Percentiles rank a stretch among this genome's conserved stretches.
phyloP scores from a whole-genome alignment of 2,888 invertebrate genomes.

The Cepaea hortensis region DNA sequence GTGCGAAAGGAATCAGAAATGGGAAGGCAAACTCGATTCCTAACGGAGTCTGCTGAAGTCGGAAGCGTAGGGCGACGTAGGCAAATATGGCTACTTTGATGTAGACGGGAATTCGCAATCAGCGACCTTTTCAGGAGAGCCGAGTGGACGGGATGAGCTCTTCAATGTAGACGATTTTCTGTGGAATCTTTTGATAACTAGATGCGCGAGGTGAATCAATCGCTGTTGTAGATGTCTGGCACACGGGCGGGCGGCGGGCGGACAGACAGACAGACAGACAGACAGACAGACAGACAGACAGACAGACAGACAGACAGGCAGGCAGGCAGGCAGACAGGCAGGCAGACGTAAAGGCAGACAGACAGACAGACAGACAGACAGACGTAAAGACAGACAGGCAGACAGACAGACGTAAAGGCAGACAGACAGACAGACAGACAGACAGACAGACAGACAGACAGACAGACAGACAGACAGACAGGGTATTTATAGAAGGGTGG shows the following conservation, averaged over 20 bases:
- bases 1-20: too few relatives aligned
- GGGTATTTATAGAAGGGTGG: too few relatives aligned
- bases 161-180: too few relatives aligned
- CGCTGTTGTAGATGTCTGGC: background rate
- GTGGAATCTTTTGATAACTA: too few relatives aligned
- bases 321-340: background rate
- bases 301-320: background rate
- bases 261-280: conserved; percentile 18
- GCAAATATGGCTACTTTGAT: too few relatives aligned
- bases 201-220: too few relatives aligned
- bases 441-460: background rate
- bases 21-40: too few relatives aligned
- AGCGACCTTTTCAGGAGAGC: too few relatives aligned
- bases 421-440: background rate
- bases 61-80: too few relatives aligned
- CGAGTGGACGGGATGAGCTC: too few relatives aligned
- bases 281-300: background rate
- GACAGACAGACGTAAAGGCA: background rate
- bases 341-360: background rate
- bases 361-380: background rate
- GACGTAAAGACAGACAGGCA: background rate
- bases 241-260: background rate
- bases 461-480: background rate
- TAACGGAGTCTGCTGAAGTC: too few relatives aligned
- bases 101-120: too few relatives aligned